Conservation (phyloP, 2,888 invertebrate species). For the Phalangium opilio region DNA sequence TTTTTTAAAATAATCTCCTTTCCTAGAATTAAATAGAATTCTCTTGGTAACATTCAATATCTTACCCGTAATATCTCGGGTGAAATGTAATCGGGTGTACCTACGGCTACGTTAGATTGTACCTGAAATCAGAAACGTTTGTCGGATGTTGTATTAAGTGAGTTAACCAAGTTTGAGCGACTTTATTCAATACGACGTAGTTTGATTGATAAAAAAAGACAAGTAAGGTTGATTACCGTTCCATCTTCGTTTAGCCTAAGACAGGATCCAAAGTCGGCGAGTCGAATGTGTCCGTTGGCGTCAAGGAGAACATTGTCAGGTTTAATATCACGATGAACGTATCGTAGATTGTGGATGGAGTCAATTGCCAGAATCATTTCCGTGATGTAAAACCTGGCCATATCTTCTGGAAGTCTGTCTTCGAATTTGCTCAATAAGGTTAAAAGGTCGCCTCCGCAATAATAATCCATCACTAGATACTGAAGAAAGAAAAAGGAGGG, state of each 20-base stretch:
- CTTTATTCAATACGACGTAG: background rate
- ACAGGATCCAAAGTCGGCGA: conserved; percentile 98
- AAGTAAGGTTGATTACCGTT: conserved; percentile 40
- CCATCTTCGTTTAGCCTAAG: conserved; percentile 77
- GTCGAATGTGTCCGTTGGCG: conserved; percentile 87
- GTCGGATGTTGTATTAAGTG: too few species aligned
- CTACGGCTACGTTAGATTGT: conserved; percentile 95
- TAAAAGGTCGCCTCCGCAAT: conserved; percentile 94
- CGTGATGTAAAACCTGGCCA: conserved; percentile 93
- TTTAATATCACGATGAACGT: conserved; percentile 87
- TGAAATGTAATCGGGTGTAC: conserved; percentile 98
- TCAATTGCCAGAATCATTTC: conserved; percentile 98
- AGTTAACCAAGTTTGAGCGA: background rate
- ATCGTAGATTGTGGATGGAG: conserved; percentile 86
- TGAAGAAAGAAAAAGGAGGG: conserved; percentile 33
- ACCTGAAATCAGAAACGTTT: conserved; percentile 33
- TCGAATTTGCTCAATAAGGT: conserved; percentile 97
- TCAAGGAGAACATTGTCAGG: conserved; percentile 96
- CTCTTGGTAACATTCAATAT: too few species aligned
- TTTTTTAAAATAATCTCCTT: too few species aligned
- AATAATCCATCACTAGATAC: conserved; percentile 99
- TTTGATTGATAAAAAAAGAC: background rate
- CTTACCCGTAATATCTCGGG: conserved; percentile 87
- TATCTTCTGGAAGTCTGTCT: conserved; percentile 93
- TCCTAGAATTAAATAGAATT: too few species aligned